phyloP scores from a whole-genome alignment of 2,113 vertebrate species.

The Ophthalmolycus amberensis region DNA sequence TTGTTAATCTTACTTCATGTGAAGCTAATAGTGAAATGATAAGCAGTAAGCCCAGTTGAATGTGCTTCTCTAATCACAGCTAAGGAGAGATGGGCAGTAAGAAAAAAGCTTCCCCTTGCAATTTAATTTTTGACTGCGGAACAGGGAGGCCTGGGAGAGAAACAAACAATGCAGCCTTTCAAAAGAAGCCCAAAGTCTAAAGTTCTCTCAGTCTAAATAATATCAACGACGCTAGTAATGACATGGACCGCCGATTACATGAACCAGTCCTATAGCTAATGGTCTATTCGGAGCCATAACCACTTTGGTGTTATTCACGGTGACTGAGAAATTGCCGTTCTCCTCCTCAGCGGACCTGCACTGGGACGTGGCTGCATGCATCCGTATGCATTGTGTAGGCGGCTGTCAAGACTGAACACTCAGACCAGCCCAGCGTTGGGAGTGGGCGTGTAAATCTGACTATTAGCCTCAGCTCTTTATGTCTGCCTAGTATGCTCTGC shows the following conservation, averaged over 20 bases:
- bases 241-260: slow-evolving; percentile 5
- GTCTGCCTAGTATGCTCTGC: slow-evolving; percentile 32
- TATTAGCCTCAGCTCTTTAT: slow-evolving; percentile 43
- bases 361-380: slow-evolving; percentile 18
- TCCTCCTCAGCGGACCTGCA: slow-evolving; percentile 33
- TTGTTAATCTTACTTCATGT: neutral
- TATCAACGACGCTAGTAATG: neutral
- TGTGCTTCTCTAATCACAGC: slow-evolving; percentile 5
- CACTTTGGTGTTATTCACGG: slow-evolving; percentile 29
- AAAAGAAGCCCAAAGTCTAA: neutral
- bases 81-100: neutral
- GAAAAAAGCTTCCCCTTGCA: neutral
- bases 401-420: slow-evolving; percentile 44
- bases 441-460: slow-evolving; percentile 25
- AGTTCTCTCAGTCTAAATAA: neutral
- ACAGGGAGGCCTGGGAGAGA: neutral
- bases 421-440: slow-evolving; percentile 32
- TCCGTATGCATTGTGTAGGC: slow-evolving; percentile 44
- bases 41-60: neutral
- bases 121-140: slow-evolving; percentile 14
- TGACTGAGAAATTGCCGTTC: slow-evolving; percentile 22
- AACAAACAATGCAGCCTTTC: neutral
- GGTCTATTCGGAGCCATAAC: slow-evolving; percentile 7
- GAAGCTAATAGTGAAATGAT: neutral
- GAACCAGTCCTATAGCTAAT: neutral